Evolutionary conservation across 2,797 vertebrate genomes (phyloP).

Genomic region (Prunella strophiata): DNA sequence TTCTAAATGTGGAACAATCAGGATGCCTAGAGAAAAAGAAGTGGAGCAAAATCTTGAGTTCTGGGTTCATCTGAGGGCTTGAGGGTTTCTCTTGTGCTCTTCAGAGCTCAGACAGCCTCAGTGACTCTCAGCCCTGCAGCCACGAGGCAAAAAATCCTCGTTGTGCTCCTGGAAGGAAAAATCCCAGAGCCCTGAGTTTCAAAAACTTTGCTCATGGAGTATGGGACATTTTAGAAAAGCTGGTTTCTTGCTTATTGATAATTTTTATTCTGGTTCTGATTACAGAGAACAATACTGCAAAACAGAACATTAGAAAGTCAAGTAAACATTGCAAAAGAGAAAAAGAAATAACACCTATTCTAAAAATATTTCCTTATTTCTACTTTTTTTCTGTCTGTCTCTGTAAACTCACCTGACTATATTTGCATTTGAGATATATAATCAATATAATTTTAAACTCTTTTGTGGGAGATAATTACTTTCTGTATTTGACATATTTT

Average conservation of each 20-base stretch:
- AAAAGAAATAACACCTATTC: not conserved
- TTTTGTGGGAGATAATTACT: not conserved
- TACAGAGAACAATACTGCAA: not conserved
- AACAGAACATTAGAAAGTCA: not conserved
- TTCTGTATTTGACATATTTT: not conserved
- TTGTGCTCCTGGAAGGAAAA: not conserved
- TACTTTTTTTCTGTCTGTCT: not conserved
- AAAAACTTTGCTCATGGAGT: not conserved
- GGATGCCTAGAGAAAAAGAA: not conserved
- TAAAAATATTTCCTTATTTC: not conserved
- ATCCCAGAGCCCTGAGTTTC: not conserved
- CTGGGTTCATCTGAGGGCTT: not conserved
- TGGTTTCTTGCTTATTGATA: not conserved
- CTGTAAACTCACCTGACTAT: not conserved
- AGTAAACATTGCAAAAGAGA: not conserved
- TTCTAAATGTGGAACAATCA: not conserved
- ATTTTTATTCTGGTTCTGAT: not conserved
- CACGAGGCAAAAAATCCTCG: rapidly evolving
- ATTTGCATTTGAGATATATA: not conserved
- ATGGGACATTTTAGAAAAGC: not conserved
- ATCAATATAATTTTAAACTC: not conserved
- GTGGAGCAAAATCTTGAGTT: not conserved
- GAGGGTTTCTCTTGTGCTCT: not conserved
- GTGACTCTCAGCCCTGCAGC: not conserved
- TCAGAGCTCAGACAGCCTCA: not conserved